Evolutionary conservation across 2,888 invertebrate genomes (phyloP).

Genomic region (Notodonta ziczac): DNA sequence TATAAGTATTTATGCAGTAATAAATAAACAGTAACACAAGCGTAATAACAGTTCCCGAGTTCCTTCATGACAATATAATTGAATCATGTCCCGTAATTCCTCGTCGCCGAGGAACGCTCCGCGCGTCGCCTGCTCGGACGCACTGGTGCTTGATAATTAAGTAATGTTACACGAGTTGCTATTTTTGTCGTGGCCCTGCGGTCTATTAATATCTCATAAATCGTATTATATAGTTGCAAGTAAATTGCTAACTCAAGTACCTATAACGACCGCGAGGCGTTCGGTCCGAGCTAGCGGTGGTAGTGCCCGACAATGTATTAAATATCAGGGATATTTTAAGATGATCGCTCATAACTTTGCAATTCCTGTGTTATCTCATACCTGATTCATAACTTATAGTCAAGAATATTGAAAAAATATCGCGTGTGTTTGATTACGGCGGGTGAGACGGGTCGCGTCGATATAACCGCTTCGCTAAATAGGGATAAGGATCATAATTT

Average conservation of each 20-base stretch:
- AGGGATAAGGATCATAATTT: constrained; percentile 6
- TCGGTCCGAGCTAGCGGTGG: constrained; percentile 34
- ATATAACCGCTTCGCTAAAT: constrained; percentile 1
- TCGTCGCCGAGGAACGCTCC: constrained; percentile 40
- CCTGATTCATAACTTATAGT: constrained; percentile 49
- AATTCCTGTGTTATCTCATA: constrained; percentile 44
- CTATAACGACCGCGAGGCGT: constrained; percentile 56
- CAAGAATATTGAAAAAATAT: constrained; percentile 36
- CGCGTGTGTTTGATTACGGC: constrained; percentile 8
- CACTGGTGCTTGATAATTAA: constrained; percentile 51
- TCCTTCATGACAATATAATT: constrained; percentile 68
- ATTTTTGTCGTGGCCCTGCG: constrained; percentile 62
- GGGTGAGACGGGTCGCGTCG: not conserved
- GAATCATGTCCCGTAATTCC: constrained; percentile 59
- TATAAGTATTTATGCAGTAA: constrained; percentile 8
- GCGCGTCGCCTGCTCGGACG: constrained; percentile 18
- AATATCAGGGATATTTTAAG: constrained; percentile 61
- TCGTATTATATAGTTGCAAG: constrained; percentile 58
- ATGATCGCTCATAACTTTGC: constrained; percentile 57
- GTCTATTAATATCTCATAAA: constrained; percentile 73
- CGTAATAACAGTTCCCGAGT: constrained; percentile 54
- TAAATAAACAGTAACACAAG: constrained; percentile 46
- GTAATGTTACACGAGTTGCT: constrained; percentile 58
- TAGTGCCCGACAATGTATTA: constrained; percentile 40
- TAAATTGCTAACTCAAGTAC: constrained; percentile 73